Base-by-base conservation (phyloP, 2,888 invertebrate genomes). In the Pyrocoelia pectoralis region DNA sequence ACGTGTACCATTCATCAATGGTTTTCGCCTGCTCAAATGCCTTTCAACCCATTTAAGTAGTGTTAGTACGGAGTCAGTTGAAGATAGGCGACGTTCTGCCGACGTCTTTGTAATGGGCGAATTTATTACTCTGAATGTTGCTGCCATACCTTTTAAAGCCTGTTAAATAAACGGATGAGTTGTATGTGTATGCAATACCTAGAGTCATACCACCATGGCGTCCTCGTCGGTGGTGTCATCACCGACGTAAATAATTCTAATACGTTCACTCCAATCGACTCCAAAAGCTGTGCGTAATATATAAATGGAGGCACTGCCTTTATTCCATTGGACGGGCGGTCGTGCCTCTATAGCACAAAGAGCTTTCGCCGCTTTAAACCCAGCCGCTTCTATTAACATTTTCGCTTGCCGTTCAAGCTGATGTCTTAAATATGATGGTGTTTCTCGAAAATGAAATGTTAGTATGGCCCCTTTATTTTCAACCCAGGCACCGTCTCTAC, bases 61-160 rank as follows among this genome's bases (percentile, higher is more conserved):
- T 0, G 94, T 93, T 56, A 95, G 85, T 0, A 95, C 95, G 0
- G 94, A 93, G 81, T 95, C 95, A 0, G 95, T 93, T 29, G 93
- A 93, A 0, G 95, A 94, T 48, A 95, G 83, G 63, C 95, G 91
- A 52, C 93, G 86, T 76, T 94, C 94, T 0, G 95, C 95, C 0
- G 92, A 91, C 0, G 95, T 95, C 76, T 92, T 92, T 3, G 91
- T 91, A 73, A 94, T 93, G 76, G 88, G 87, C 0, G 94, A 94
- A 0, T 93, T 90, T 0, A 94, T 90, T 8, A 95, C 93, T 53
- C 95, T 89, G 86, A 95, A 95, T 2, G 95, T 95, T 1, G 94
- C 92, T 0, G 95, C 95, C 94, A 95, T 95, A 79, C 95, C 95
- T 84, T 94, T 94, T 59, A 95, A 83, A 0, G 94, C 93, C 94